A percentile compares a stretch with the other conserved stretches of the same genome.
Conservation (phyloP, 1,140 invertebrate genomes). For the Hesperophylax magnus region DNA sequence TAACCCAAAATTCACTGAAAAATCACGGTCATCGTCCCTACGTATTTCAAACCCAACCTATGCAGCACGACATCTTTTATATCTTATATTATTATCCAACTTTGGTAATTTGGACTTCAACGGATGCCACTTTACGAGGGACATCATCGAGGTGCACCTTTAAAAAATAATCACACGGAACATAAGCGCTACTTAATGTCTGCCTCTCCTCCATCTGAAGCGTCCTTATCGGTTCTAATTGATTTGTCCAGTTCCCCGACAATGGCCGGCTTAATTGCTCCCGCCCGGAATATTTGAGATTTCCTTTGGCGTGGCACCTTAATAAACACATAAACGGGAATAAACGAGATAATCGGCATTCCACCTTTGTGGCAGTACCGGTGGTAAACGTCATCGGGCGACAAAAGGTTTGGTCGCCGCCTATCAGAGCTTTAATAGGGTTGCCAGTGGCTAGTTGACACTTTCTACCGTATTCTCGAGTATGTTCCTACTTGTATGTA, state of each 20-base stretch:
- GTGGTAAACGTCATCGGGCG: conserved; percentile 11
- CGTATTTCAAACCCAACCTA: too few species aligned
- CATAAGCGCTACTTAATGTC: background rate
- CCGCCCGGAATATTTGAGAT: conserved; percentile 26
- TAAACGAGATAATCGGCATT: conserved; percentile 42
- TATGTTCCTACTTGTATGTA: too few species aligned
- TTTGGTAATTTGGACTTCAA: too few species aligned
- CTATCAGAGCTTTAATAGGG: background rate
- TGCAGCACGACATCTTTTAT: too few species aligned
- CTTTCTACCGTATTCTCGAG: too few species aligned
- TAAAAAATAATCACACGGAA: too few species aligned
- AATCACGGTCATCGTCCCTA: too few species aligned
- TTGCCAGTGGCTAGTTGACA: too few species aligned
- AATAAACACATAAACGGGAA: conserved; percentile 45
- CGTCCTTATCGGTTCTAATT: conserved; percentile 18
- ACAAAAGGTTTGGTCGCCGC: conserved; percentile 18
- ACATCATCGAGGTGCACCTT: too few species aligned
- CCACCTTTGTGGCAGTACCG: conserved; percentile 14
- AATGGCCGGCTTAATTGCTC: background rate
- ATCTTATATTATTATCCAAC: too few species aligned
- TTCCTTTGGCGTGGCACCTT: background rate
- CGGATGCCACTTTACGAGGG: too few species aligned
- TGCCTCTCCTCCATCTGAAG: background rate
- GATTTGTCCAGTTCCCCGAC: conserved; percentile 29
- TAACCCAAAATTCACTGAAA: too few species aligned